Conservation (phyloP, 1,140 invertebrate species). For the Drosophila bocqueti region DNA sequence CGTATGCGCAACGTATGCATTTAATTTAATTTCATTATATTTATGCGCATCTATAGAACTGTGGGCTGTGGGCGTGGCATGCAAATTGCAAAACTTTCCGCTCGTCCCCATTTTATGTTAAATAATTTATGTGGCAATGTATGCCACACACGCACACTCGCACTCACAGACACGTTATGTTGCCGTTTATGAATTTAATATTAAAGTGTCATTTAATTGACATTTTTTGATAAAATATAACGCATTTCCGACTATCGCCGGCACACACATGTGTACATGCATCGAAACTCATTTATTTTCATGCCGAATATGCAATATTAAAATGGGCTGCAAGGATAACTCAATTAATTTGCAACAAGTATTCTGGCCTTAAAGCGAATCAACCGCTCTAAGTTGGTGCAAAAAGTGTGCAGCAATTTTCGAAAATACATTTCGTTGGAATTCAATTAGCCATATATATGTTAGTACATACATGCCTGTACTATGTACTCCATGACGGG, state of each 20-base stretch:
- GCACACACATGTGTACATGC: slow-evolving; percentile 12
- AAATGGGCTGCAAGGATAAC: slow-evolving; percentile 58
- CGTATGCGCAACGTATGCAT: slow-evolving; percentile 83
- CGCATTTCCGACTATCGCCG: slow-evolving; percentile 34
- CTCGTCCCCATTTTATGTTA: slow-evolving; percentile 69
- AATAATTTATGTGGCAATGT: slow-evolving; percentile 74
- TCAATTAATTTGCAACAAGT: slow-evolving; percentile 76
- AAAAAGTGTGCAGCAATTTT: slow-evolving; percentile 36
- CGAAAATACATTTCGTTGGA: slow-evolving; percentile 35
- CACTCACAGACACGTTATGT: slow-evolving; percentile 3
- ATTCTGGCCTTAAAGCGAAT: slow-evolving; percentile 54
- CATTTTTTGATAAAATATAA: slow-evolving; percentile 51
- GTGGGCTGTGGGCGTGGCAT: slow-evolving; percentile 50
- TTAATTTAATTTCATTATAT: slow-evolving; percentile 84
- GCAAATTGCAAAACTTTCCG: slow-evolving; percentile 74
- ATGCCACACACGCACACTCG: slow-evolving; percentile 21
- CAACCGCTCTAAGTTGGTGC: slow-evolving; percentile 12
- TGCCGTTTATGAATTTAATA: slow-evolving; percentile 81
- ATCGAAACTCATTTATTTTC: slow-evolving; percentile 56
- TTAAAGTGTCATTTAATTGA: slow-evolving; percentile 81
- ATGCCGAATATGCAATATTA: slow-evolving; percentile 45
- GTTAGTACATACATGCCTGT: too few species aligned
- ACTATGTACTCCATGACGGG: neutral
- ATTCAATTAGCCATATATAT: slow-evolving; percentile 56
- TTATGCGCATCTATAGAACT: slow-evolving; percentile 79